Evolutionary conservation across 2,797 vertebrate species (phyloP), one percentile per base, ranked within the genome.

Genomic region (Ispidina lecontei): DNA sequence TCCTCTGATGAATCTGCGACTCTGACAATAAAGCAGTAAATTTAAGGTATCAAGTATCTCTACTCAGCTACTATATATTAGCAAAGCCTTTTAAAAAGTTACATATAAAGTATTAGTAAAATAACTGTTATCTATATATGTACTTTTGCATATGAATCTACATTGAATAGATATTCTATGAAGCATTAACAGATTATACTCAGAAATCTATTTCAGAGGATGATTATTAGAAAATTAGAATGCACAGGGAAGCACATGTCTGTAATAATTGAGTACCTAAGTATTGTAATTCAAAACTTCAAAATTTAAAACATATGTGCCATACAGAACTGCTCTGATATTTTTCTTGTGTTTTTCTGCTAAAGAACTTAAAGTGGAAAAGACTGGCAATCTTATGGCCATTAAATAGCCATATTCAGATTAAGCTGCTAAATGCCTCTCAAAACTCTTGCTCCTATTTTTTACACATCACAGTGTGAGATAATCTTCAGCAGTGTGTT

Each of bases 1-100:
- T 99, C 98, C 95, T 99, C 98, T 67, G 98, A 98, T 10, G 98
- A 98, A 97, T 99, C 99, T 56, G 99, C 98, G 87, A 99, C 99
- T 97, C 99, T 99, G 62, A 90, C 31, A 86, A 67, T 60, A 92
- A 90, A 52, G 19, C 4, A 77, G 18, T 5, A 84, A 69, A 19
- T 54, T 80, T 64, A 91, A 82, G 31, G 25, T 21, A 62, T 19
- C 51, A 15, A 44, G 2, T 37, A 68, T 39, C 9, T 71, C 18
- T 58, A 77, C 7, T 74, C 20, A 64, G 26, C 12, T 31, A 17
- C 10, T 83, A 7, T 39, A 59, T 21, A 14, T 76, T 64, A 67
- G 21, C 22, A 63, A 81, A 54, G 7, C 10, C 20, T n/a, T 3
- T 26, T 41, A 28, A 70, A 26, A 88, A 54, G 80, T 85, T 64